Base-by-base conservation (phyloP, 2,888 invertebrate species). In the Drosophila formosana region DNA sequence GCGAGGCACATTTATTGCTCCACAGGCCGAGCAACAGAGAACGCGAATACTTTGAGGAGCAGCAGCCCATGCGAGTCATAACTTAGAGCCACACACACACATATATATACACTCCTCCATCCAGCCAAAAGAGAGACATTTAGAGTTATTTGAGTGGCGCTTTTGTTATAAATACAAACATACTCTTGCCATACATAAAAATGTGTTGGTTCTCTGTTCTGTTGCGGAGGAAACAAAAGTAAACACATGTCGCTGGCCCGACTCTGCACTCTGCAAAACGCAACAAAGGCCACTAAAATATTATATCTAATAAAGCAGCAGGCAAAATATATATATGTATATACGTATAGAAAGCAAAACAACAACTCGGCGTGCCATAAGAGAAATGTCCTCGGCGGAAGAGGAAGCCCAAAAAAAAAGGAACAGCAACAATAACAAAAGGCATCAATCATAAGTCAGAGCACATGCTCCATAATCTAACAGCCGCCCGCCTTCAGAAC, bases 381-480 rank as follows among this genome's bases (percentile, higher is more conserved):
- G 57, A 57, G 63, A 77, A 55, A 73, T 75, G 53, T 73, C 32
- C 55, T 43, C 11, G 45, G 49, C 39, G 50, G 28, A 47, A 52
- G 61, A 57, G 53, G 53, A 53, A 37, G 34, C 52, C 6, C n/a
- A 34, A 52, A 18, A 39, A 18, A 51, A 57, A n/a, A 53, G 47
- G 8, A 23, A 50, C 30, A 72, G 23, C 61, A 72, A 68, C 68
- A 79, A 78, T 82, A 87, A 83, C 78, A 90, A 88, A 87, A 85
- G 68, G 77, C 88, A 90, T 88, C 88, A 90, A 88, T 88, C 88
- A 90, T 90, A 88, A 88, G 88, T 85, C 88, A 80, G 66, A 64
- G 78, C 72, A 85, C 71, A 77, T 71, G 75, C 76, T 79, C 67
- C 75, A 79, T 75, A 79, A 75, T 77, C 77, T 71, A 69, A 56